phyloP scores from a whole-genome alignment of 2,797 vertebrate genomes.

The Brachymystax lenok region DNA sequence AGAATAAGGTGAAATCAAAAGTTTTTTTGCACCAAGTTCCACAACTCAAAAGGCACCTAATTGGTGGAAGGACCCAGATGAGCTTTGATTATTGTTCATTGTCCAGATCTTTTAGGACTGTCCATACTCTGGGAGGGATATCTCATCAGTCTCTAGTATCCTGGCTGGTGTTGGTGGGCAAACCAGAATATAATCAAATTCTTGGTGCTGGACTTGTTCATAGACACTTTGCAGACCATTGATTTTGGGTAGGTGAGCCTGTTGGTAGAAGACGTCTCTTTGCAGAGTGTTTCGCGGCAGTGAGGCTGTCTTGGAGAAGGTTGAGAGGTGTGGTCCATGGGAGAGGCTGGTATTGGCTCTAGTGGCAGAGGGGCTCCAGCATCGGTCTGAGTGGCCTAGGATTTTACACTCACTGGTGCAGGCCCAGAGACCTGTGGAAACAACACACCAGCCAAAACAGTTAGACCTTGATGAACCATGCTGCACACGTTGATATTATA shows the following conservation, averaged over 20 bases:
- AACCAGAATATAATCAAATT: slow-evolving; percentile 90
- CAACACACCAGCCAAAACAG: slow-evolving; percentile 1
- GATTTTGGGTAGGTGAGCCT: slow-evolving; percentile 86
- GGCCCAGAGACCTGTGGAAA: slow-evolving; percentile 88
- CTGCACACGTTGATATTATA: not conserved
- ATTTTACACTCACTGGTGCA: slow-evolving; percentile 96
- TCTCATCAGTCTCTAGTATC: slow-evolving; percentile 90
- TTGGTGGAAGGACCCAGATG: not conserved
- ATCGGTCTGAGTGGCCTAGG: slow-evolving; percentile 94
- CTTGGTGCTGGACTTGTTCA: slow-evolving; percentile 90
- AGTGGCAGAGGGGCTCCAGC: slow-evolving; percentile 93
- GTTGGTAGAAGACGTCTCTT: slow-evolving; percentile 86
- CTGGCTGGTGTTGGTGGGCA: slow-evolving; percentile 86
- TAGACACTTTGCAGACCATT: slow-evolving; percentile 90
- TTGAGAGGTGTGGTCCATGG: slow-evolving; percentile 82
- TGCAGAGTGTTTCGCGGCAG: slow-evolving; percentile 87
- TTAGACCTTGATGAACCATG: not conserved
- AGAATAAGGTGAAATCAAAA: too few relatives aligned
- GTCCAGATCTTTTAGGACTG: slow-evolving; percentile 71
- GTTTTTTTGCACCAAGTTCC: too few relatives aligned
- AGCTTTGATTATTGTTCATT: slow-evolving; percentile 12
- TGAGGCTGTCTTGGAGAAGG: slow-evolving; percentile 91
- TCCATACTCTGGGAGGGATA: slow-evolving; percentile 85
- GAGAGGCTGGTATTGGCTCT: slow-evolving; percentile 80
- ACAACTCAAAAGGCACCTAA: too few relatives aligned